phyloP scores from a whole-genome alignment of 2,113 vertebrate genomes.

The Semnopithecus entellus region DNA sequence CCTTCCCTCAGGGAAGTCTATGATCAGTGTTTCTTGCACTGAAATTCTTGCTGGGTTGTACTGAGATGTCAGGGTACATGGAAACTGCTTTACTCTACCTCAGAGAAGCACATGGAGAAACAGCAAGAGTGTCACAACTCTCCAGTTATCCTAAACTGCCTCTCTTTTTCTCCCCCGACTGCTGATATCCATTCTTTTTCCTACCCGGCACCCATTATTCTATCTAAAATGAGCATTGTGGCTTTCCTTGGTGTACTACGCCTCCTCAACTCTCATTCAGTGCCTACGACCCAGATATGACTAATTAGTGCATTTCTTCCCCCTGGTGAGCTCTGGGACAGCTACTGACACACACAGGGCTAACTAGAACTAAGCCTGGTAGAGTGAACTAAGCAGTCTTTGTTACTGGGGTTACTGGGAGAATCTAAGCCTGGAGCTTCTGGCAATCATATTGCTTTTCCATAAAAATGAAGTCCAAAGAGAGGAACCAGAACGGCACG shows the following conservation, averaged over 20 bases:
- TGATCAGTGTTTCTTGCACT: neutral
- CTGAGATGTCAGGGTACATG: neutral
- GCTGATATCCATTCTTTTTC: neutral
- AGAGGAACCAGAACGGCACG: neutral
- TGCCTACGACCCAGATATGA: neutral
- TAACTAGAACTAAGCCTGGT: neutral
- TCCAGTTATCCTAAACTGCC: neutral
- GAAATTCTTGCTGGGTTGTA: slow-evolving; percentile 22
- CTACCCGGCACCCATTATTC: neutral
- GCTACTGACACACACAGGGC: neutral
- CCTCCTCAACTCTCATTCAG: neutral
- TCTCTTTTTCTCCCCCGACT: neutral
- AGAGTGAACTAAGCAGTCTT: neutral
- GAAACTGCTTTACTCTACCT: neutral
- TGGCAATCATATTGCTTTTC: neutral
- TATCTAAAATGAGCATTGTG: neutral
- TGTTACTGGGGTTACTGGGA: neutral
- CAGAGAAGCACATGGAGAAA: neutral
- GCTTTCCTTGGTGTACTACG: neutral
- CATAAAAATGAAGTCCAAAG: neutral
- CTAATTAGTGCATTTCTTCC: neutral
- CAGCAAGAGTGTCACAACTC: neutral
- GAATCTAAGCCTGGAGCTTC: neutral
- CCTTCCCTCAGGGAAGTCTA: neutral
- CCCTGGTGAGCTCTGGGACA: neutral